Conservation (phyloP, 2,888 invertebrate genomes). For the Oxystoma pomonae region DNA sequence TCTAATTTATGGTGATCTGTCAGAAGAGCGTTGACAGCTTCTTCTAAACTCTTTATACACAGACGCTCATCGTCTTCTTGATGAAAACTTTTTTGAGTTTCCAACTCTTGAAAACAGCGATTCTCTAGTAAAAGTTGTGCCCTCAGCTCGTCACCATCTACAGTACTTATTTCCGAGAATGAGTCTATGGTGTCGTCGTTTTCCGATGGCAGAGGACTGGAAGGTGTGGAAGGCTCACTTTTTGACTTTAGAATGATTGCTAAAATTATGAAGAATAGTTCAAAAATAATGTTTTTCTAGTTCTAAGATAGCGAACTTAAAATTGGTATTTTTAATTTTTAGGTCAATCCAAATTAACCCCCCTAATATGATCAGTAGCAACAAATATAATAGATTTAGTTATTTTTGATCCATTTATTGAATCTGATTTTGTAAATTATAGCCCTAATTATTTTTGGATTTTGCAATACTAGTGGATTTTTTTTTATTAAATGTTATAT, state of each 20-base stretch:
- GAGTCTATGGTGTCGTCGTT: conserved; percentile 36
- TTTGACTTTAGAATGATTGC: conserved; percentile 33
- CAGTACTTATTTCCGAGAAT: conserved; percentile 38
- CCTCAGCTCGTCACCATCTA: conserved; percentile 49
- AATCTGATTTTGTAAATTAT: too few relatives aligned
- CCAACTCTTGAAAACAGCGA: conserved; percentile 52
- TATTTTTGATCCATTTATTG: too few relatives aligned
- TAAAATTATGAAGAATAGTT: conserved; percentile 18
- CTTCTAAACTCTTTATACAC: conserved; percentile 33
- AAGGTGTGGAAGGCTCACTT: conserved; percentile 32
- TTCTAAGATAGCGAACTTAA: too few relatives aligned
- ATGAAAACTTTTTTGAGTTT: conserved; percentile 45
- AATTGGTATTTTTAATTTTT: too few relatives aligned
- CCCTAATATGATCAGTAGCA: too few relatives aligned
- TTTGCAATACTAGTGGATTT: too few relatives aligned
- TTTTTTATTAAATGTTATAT: too few relatives aligned
- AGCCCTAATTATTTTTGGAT: too few relatives aligned
- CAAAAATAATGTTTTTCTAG: background rate
- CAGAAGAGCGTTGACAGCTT: conserved; percentile 53
- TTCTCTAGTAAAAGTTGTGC: conserved; percentile 51
- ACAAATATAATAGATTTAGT: too few relatives aligned
- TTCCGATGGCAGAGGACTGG: conserved; percentile 42
- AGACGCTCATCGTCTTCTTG: conserved; percentile 36
- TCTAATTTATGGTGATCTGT: conserved; percentile 56
- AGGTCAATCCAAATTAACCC: too few relatives aligned